phyloP scores from a whole-genome alignment of 1,140 invertebrate genomes.

The Oryctes rhinoceros region DNA sequence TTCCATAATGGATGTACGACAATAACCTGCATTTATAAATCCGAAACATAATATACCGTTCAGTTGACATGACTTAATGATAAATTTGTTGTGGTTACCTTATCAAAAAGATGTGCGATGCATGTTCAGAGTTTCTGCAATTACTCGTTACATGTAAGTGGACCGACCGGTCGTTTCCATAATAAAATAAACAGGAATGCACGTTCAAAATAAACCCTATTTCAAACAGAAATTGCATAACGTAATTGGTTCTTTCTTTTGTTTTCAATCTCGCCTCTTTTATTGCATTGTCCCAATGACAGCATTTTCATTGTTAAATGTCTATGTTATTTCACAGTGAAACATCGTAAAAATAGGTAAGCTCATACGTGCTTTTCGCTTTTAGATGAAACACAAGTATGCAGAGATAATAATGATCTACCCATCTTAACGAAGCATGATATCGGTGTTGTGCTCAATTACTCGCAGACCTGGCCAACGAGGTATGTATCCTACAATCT shows the following conservation, averaged over 20 bases:
- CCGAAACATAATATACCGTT: conserved; percentile 40
- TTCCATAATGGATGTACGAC: conserved; percentile 50
- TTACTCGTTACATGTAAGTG: conserved; percentile 79
- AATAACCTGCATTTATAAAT: conserved; percentile 39
- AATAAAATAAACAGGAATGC: conserved; percentile 20
- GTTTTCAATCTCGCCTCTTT: not conserved
- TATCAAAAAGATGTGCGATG: conserved; percentile 75
- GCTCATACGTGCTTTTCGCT: conserved; percentile 40
- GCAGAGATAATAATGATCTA: conserved; percentile 56
- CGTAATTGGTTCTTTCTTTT: conserved; percentile 41
- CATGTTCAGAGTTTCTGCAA: conserved; percentile 80
- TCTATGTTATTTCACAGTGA: not conserved
- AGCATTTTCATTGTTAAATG: conserved; percentile 36
- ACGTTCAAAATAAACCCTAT: conserved; percentile 18
- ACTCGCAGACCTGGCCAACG: conserved; percentile 60
- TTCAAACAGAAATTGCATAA: conserved; percentile 16
- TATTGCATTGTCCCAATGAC: conserved; percentile 36
- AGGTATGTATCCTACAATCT: conserved; percentile 49
- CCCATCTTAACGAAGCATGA: conserved; percentile 56
- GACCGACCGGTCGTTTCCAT: conserved; percentile 35
- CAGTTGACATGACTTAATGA: conserved; percentile 42
- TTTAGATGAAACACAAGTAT: conserved; percentile 59
- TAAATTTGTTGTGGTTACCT: conserved; percentile 53
- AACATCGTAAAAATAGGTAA: not conserved
- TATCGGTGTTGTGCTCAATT: conserved; percentile 56